Evolutionary conservation across 2,888 invertebrate genomes (phyloP), one percentile per base, ranked within the genome.

Genomic region (Pinctada fucata): DNA sequence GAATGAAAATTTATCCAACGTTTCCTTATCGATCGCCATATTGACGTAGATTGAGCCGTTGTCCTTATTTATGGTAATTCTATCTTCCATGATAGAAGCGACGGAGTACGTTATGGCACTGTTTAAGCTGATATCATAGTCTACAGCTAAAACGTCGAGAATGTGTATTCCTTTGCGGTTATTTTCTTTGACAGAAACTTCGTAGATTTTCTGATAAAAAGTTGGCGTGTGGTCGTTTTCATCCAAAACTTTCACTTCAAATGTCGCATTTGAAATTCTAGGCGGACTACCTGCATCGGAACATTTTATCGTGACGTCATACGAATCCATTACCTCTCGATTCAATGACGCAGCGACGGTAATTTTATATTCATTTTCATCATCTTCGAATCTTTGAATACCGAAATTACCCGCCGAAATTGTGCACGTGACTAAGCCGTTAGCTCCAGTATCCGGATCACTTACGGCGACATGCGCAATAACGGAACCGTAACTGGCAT

Each of bases 211-310:
- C 72, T 81, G 80, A 8, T 79, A 96, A 92, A 98, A 98, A 71
- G 95, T 94, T 0, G 98, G 98, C 90, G 97, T 96, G 92, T 97
- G 97, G 92, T 98, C 98, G 93, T 99, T 98, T 72, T 96, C 96
- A 93, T 98, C 98, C 75, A 96, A 93, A 1, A 98, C 85, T 13
- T 73, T 80, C 0, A 91, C 86, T 10, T 77, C 85, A 75, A 91
- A 87, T 10, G 82, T 78, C 4, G 77, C 81, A 65, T 82, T 75
- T 2, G 88, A 81, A 13, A 80, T 84, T 8, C 86, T 72, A 4
- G 84, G 75, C n/a, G 88, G 88, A 16, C 72, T 67, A 3, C 89
- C 88, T 10, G 96, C 95, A 13, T 97, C 95, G 91, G 80, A 79
- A 71, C 91, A 91, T 31, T 82, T 87, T 64, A 98, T 95, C 1